phyloP scores from a whole-genome alignment of 2,797 vertebrate genomes.

The Dipus sagitta region DNA sequence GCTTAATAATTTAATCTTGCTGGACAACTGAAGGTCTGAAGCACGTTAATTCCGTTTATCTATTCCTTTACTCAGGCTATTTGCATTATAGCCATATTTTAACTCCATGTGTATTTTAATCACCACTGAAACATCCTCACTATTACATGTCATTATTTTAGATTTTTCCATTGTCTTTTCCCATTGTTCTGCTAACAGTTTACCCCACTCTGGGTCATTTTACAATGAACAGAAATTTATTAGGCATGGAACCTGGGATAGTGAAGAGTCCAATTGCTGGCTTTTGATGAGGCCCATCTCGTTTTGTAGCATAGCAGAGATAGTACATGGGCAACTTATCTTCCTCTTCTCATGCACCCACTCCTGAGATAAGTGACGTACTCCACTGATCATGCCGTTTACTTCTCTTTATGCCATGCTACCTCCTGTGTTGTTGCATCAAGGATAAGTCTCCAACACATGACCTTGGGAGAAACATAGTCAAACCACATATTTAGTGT shows the following conservation, averaged over 20 bases:
- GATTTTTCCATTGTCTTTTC: neutral
- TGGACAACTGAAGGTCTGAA: neutral
- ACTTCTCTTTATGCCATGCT: neutral
- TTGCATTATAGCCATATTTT: neutral
- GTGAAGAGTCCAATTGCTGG: neutral
- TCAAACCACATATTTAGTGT: neutral
- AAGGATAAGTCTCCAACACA: neutral
- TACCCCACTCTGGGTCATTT: neutral
- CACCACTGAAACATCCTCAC: neutral
- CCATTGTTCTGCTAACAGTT: neutral
- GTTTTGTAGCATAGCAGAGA: neutral
- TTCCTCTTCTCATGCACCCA: neutral
- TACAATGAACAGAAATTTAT: neutral
- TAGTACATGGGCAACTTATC: too few species aligned
- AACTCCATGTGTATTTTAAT: neutral
- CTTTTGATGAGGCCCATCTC: neutral
- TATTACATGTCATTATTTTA: neutral
- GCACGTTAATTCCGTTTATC: neutral
- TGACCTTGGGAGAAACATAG: neutral
- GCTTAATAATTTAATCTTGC: slow-evolving; percentile 30
- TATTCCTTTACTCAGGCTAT: neutral
- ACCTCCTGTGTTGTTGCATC: neutral
- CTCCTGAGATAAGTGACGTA: too few species aligned
- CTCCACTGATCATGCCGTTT: neutral
- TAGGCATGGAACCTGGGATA: neutral